Percentiles rank a stretch among this genome's conserved stretches.
phyloP scores from a whole-genome alignment of 2,888 invertebrate genomes.

The Colletes collaris region DNA sequence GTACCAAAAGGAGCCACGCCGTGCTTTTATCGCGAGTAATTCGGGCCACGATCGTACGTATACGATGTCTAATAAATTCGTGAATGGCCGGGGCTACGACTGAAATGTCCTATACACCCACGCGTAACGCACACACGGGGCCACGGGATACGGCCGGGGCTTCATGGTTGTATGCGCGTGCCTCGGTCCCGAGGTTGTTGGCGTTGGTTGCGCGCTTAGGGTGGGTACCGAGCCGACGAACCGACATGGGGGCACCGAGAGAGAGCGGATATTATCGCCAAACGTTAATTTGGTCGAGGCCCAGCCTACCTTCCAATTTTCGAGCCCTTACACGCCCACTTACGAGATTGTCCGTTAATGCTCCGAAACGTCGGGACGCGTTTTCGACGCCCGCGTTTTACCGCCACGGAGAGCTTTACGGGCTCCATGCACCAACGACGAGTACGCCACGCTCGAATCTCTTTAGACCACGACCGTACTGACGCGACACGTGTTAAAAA shows the following conservation, averaged over 20 bases:
- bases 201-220: conserved; percentile 58
- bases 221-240: conserved; percentile 58
- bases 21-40: conserved; percentile 68
- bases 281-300: conserved; percentile 82
- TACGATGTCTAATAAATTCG: conserved; percentile 68
- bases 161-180: conserved; percentile 35
- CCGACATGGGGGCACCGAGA: conserved; percentile 67
- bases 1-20: conserved; percentile 54
- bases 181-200: conserved; percentile 56
- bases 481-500: conserved; percentile 12
- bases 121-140: conserved; percentile 35
- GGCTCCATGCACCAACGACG: conserved; percentile 9
- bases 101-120: conserved; percentile 66
- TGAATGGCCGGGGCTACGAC: conserved; percentile 65
- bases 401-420: conserved; percentile 51
- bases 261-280: conserved; percentile 82
- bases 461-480: neutral
- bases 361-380: conserved; percentile 80
- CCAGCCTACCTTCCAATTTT: conserved; percentile 83
- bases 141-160: neutral
- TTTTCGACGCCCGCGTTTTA: conserved; percentile 76
- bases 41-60: conserved; percentile 66
- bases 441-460: neutral
- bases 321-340: conserved; percentile 83
- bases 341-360: conserved; percentile 82